Evolutionary conservation across 1,140 invertebrate species (phyloP).

Genomic region (Anastrepha obliqua): DNA sequence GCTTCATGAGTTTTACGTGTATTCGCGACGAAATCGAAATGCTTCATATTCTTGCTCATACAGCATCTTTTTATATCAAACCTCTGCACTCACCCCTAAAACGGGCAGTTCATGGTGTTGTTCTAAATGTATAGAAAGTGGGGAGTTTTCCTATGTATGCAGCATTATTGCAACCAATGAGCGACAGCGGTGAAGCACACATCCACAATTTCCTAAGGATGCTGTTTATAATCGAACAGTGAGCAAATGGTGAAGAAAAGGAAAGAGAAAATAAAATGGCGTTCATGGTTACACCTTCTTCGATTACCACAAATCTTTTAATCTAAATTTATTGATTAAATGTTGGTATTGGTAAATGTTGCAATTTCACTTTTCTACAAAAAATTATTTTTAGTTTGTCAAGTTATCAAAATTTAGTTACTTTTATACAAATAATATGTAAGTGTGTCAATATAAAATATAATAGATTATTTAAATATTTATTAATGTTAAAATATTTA

Average conservation of each 20-base stretch:
- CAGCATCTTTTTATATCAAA: slow-evolving; percentile 36
- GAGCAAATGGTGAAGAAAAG: neutral
- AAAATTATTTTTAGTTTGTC: too few relatives aligned
- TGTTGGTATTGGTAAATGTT: neutral
- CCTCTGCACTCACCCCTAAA: neutral
- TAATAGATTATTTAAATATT: too few relatives aligned
- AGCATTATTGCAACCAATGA: neutral
- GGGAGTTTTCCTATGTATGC: neutral
- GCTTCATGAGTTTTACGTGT: neutral
- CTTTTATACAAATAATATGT: too few relatives aligned
- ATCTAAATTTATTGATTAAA: slow-evolving; percentile 1
- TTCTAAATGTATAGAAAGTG: neutral
- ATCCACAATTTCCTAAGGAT: neutral
- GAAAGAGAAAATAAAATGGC: slow-evolving; percentile 14
- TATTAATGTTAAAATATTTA: too few relatives aligned
- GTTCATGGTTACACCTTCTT: neutral
- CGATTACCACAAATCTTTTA: slow-evolving; percentile 12
- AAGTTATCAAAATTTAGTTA: too few relatives aligned
- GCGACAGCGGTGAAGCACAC: neutral
- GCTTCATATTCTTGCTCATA: neutral
- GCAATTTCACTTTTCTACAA: too few relatives aligned
- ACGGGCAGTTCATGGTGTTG: neutral
- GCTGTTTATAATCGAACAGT: neutral
- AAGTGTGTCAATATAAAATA: too few relatives aligned
- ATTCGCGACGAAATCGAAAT: neutral